Base-by-base conservation (phyloP, 2,113 vertebrate species). In the Mugil cephalus region DNA sequence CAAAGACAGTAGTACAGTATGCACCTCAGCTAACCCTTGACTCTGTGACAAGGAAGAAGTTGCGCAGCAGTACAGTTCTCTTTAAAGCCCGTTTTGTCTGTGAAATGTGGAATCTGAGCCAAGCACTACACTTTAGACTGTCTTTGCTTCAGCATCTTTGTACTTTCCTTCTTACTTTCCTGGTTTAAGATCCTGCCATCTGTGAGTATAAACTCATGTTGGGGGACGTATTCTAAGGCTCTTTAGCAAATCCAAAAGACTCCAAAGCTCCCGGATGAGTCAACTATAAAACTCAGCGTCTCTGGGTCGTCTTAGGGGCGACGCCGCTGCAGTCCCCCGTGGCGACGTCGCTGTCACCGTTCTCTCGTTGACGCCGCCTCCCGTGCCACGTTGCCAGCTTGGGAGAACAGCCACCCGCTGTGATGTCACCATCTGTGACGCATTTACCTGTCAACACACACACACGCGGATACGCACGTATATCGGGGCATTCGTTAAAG, bases 361-460 rank as follows among this genome's bases (percentile, higher is more conserved):
- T 63, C 18, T 59, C 52, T 72, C 42, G 45, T 42, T 24, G 15
- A 30, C 74, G 2, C 66, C 69, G 12, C 67, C 80, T 59, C 43
- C 69, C 79, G 86, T 71, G 12, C 68, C 76, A 71, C 51, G 79
- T 82, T 84, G 85, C 56, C 87, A 64, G 86, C 89, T 92, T 93
- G 93, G 79, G 89, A 90, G 89, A 82, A 68, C 74, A 73, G 69
- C 83, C 87, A 75, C 93, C 92, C 87, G 83, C 89, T 86, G 89
- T 85, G 87, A 92, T 87, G 86, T 88, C 75, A 86, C 86, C 91
- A 88, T 93, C 90, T 93, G 91, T 88, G 73, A 79, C 45, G 55
- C 74, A 52, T 39, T 78, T 55, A 80, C 81, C 82, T 77, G 81
- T 77, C 84, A 77, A 34, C 45, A 60, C n/a, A 36, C 52, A 69